Conservation (phyloP, 2,797 vertebrate species). For the Centropyge bicolor region DNA sequence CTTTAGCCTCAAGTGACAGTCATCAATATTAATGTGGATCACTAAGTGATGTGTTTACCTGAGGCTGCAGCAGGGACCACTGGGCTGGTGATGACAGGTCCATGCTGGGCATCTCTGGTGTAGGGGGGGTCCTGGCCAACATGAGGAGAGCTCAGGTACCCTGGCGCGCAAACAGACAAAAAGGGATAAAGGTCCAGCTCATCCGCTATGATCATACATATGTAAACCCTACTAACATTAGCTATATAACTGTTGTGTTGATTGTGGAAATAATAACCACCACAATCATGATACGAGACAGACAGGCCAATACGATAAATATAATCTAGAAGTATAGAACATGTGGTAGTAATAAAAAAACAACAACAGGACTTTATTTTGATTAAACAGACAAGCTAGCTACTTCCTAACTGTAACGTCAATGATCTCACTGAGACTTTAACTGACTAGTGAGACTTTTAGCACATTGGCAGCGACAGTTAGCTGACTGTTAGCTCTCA, state of each 20-base stretch:
- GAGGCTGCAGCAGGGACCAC: conserved; percentile 74
- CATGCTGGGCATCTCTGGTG: conserved; percentile 75
- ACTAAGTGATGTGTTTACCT: conserved; percentile 62
- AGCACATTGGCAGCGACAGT: background rate
- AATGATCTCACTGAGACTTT: background rate
- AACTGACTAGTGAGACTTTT: too few species aligned
- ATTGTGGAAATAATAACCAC: too few species aligned
- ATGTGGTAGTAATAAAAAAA: background rate
- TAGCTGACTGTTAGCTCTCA: background rate
- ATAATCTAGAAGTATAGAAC: background rate
- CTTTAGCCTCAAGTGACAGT: background rate
- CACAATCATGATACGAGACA: background rate
- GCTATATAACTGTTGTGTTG: too few species aligned
- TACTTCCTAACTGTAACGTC: background rate
- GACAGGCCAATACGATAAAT: background rate
- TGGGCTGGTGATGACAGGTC: conserved; percentile 79
- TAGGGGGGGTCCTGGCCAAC: conserved; percentile 78
- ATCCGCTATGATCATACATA: background rate
- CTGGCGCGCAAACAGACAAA: conserved; percentile 58
- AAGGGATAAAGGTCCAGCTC: background rate
- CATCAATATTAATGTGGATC: background rate
- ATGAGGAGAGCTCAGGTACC: conserved; percentile 84
- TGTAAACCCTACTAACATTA: too few species aligned
- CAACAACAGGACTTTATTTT: background rate
- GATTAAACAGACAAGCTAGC: background rate